Percentiles rank a stretch among this genome's conserved stretches.
Evolutionary conservation across 2,113 vertebrate genomes (phyloP).

Genomic region (Axis porcinus): DNA sequence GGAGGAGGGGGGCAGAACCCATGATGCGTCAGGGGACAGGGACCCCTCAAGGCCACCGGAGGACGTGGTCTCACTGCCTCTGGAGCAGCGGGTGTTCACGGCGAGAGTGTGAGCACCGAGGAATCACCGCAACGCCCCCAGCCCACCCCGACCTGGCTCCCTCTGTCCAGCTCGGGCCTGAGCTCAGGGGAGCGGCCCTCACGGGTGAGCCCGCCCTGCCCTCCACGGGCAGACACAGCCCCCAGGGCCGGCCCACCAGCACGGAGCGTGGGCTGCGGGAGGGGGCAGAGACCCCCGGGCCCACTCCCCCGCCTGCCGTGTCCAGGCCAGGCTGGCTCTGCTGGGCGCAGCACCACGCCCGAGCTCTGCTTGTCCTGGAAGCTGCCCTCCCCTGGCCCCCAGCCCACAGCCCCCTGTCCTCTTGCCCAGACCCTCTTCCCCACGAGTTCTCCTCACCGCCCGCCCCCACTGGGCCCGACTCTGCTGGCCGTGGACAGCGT

Average conservation of each 20-base stretch:
- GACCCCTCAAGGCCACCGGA: background rate
- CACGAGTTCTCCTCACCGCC: fast-evolving
- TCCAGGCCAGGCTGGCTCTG: background rate
- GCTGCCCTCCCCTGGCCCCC: background rate
- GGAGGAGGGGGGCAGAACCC: background rate
- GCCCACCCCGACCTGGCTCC: background rate
- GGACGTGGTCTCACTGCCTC: fast-evolving
- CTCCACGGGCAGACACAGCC: fast-evolving
- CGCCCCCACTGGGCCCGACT: background rate
- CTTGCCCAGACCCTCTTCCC: background rate
- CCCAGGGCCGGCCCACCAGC: background rate
- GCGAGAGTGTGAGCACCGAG: fast-evolving
- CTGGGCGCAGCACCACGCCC: fast-evolving
- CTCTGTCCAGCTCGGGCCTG: background rate
- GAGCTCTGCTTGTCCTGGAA: background rate
- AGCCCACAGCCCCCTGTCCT: fast-evolving
- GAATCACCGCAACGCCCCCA: fast-evolving
- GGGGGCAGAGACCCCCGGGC: background rate
- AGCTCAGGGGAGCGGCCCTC: background rate
- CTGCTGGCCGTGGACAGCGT: background rate
- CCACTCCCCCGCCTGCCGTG: fast-evolving
- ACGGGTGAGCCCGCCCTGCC: background rate
- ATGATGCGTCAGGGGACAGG: fast-evolving
- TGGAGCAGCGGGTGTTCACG: background rate
- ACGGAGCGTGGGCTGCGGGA: fast-evolving